Conservation (phyloP, 2,888 invertebrate genomes). For the Choristoneura rosaceana region DNA sequence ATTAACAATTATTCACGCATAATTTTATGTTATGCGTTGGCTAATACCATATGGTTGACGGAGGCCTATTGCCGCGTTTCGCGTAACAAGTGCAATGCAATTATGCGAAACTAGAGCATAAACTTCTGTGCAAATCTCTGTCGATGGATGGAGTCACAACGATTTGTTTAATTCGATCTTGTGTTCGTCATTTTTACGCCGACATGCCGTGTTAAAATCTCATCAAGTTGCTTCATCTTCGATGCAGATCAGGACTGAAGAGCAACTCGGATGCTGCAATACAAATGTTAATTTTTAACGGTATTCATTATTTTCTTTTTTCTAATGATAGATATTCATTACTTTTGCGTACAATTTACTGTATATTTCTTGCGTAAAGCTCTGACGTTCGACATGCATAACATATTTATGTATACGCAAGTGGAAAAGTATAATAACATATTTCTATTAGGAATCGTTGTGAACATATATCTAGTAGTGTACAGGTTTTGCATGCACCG, state of each 20-base stretch:
- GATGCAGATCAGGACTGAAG: constrained; percentile 51
- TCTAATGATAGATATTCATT: not conserved
- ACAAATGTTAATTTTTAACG: constrained; percentile 33
- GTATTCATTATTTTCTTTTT: not conserved
- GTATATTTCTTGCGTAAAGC: constrained; percentile 3
- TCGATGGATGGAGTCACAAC: constrained; percentile 53
- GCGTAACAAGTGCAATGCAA: constrained; percentile 73
- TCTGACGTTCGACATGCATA: constrained; percentile 40
- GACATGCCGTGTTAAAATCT: constrained; percentile 63
- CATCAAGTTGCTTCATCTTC: constrained; percentile 56
- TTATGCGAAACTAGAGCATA: constrained; percentile 73
- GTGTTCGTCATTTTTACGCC: constrained; percentile 57
- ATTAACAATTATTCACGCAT: constrained; percentile 62
- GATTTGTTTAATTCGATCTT: constrained; percentile 53
- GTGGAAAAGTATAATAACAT: constrained; percentile 34
- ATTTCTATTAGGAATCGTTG: constrained; percentile 18
- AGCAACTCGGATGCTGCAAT: constrained; percentile 43
- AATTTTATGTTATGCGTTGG: constrained; percentile 64
- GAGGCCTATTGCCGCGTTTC: constrained; percentile 62
- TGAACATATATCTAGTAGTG: not conserved
- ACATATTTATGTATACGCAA: constrained; percentile 25
- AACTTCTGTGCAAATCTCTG: constrained; percentile 62
- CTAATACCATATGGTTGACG: constrained; percentile 59
- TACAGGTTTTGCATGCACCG: constrained; percentile 6
- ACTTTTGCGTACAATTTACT: constrained; percentile 5